Base-by-base conservation (phyloP, 2,113 vertebrate species). In the Amblyornis subalaris region DNA sequence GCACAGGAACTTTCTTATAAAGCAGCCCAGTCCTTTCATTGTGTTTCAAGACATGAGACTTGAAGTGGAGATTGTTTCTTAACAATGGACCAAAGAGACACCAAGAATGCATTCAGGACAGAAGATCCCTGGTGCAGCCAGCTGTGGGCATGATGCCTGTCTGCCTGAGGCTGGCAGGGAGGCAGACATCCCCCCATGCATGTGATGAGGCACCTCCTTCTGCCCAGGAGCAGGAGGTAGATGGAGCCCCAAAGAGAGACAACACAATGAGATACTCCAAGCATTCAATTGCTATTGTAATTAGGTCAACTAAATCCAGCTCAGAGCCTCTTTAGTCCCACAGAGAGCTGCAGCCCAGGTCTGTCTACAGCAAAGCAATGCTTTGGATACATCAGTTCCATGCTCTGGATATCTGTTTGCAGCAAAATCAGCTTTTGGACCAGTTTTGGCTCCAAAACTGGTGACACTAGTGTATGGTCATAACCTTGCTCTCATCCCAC, bases 401-500 rank as follows among this genome's bases (percentile, higher is more conserved):
- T 1, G 0, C 18, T 42, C 48, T 20, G 67, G 33, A 1, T 17
- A 60, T 1, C 35, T 58, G 12, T 50, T 31, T 28, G 53, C 10
- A 60, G 64, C 33, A n/a, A 22, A 14, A 58, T 50, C 50, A 77
- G 60, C 53, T 67, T 75, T 54, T 29, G 14, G 23, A 29, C 10
- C 26, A 88, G 14, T 12, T 79, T 83, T 60, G 67, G 25, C 26
- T 58, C 25, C 24, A 33, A 55, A 80, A 60, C 0, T 36, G 12
- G 14, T 53, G 40, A 21, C 9, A 25, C 3, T 28, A 13, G 35
- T 61, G 11, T 8, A 7, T 0, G 1, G 47, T 40, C 14, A 47
- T 40, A 42, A 53, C 21, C 26, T 9, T 72, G 24, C 12, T 71
- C 50, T 65, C 65, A 44, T 45, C 65, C 38, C 47, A 53, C 33